Evolutionary conservation across 2,113 vertebrate genomes (phyloP).

Genomic region (Tursiops truncatus): DNA sequence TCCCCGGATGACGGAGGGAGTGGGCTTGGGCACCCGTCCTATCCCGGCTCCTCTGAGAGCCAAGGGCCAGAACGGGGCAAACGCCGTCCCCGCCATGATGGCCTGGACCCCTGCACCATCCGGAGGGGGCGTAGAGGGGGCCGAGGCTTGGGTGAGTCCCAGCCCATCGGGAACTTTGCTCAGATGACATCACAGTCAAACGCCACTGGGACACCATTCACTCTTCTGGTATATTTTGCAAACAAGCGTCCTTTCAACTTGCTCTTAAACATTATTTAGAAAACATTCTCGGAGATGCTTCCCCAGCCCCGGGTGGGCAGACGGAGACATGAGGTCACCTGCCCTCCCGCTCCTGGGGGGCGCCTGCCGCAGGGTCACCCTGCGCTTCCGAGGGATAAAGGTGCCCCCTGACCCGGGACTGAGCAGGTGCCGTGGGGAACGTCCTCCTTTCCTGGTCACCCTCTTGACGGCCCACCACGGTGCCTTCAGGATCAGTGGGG

Average conservation of each 20-base stretch:
- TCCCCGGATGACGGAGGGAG: not conserved
- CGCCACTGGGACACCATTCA: not conserved
- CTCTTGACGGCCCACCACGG: too few relatives aligned
- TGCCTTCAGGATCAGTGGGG: too few relatives aligned
- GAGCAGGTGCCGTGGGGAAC: not conserved
- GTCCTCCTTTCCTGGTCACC: not conserved
- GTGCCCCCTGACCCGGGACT: too few relatives aligned
- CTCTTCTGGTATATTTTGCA: not conserved
- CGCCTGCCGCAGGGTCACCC: not conserved
- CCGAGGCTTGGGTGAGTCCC: too few relatives aligned
- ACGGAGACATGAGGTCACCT: not conserved
- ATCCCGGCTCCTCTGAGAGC: not conserved
- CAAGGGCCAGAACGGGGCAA: not conserved
- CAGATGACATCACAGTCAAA: not conserved
- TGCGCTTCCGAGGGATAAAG: not conserved
- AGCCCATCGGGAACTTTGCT: not conserved
- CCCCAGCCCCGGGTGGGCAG: not conserved
- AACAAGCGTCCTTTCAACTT: not conserved
- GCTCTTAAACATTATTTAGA: not conserved
- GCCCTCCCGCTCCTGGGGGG: not conserved
- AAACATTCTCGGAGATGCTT: not conserved
- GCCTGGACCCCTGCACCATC: not conserved
- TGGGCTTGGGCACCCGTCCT: not conserved
- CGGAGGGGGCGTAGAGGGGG: too few relatives aligned
- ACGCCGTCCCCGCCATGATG: fast-evolving